Evolutionary conservation across 2,888 invertebrate genomes (phyloP), one percentile per base, ranked within the genome.

Genomic region (Melanargia galathea): DNA sequence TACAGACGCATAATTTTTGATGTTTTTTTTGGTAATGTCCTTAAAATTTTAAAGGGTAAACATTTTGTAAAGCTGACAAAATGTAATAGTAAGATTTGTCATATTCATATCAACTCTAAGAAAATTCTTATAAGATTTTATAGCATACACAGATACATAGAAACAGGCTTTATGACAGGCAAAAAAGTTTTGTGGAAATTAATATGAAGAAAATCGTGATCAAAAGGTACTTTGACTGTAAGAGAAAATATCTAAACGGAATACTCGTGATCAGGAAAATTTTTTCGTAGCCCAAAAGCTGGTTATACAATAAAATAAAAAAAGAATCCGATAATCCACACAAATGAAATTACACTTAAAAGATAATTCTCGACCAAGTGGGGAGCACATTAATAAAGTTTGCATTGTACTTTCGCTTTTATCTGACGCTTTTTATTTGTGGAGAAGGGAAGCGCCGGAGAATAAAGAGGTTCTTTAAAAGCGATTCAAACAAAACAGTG

Each of bases 401-500:
- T 20, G 26, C 30, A 57, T 57, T 57, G 45, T 45, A 33, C 56
- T 57, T 33, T 40, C 33, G 22, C 24, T 33, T 54, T 46, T 60
- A 60, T 60, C 30, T 33, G 11, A 2, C 18, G 24, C 13, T 49
- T 61, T 61, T 60, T 61, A 55, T 55, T 55, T 61, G 46, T 22
- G 38, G 46, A 26, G 46, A 57, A 57, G 51, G 46, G 46, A 10
- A 38, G 33, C 43, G 33, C 35, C 26, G 26, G 22, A 55, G 61
- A 55, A 61, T 55, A 48, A 48, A 61, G 46, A 61, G 38, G 26
- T 55, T 46, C 54, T 60, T 60, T 45, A 60, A 55, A 48, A 54
- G 54, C 35, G 30, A 54, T 60, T 45, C 45, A 54, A 60, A 54
- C 54, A 60, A 54, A 60, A 54, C 60, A 60, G 30, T 54, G 60